Evolutionary conservation across 35 echinoderm and acorn worm genomes (phyloP).

Genomic region (Apostichopus parvimensis): DNA sequence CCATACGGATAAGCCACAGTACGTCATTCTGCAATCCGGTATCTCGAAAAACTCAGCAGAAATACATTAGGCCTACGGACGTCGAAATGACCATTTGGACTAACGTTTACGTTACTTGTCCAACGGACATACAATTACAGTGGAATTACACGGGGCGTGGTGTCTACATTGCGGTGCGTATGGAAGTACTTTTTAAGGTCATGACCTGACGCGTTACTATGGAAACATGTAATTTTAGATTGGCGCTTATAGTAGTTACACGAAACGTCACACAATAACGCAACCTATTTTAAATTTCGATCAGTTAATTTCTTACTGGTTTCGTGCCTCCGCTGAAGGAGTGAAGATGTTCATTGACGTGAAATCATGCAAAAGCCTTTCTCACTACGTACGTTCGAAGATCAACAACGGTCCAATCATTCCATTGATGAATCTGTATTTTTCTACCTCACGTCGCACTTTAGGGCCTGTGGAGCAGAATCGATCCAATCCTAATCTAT

Average conservation of each 20-base stretch:
- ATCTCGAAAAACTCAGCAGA: not conserved
- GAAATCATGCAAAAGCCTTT: not conserved
- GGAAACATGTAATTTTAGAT: too few relatives aligned
- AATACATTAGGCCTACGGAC: too few relatives aligned
- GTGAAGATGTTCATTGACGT: not conserved
- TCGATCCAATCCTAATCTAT: not conserved
- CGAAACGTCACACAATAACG: too few relatives aligned
- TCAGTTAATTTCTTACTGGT: too few relatives aligned
- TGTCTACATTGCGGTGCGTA: too few relatives aligned
- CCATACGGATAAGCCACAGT: not conserved
- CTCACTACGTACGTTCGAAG: not conserved
- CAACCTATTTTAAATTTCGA: too few relatives aligned
- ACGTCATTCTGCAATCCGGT: not conserved
- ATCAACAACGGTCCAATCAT: not conserved
- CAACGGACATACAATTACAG: not conserved
- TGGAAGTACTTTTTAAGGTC: too few relatives aligned
- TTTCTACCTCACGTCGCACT: not conserved
- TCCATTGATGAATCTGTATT: not conserved
- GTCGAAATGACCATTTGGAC: not conserved
- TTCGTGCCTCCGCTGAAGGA: too few relatives aligned
- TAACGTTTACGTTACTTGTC: not conserved
- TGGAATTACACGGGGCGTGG: not conserved
- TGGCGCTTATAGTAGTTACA: too few relatives aligned
- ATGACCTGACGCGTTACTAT: too few relatives aligned
- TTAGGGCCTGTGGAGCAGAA: not conserved